Evolutionary conservation across 2,888 invertebrate genomes (phyloP), one percentile per base, ranked within the genome.

Genomic region (Proisotoma minuta): DNA sequence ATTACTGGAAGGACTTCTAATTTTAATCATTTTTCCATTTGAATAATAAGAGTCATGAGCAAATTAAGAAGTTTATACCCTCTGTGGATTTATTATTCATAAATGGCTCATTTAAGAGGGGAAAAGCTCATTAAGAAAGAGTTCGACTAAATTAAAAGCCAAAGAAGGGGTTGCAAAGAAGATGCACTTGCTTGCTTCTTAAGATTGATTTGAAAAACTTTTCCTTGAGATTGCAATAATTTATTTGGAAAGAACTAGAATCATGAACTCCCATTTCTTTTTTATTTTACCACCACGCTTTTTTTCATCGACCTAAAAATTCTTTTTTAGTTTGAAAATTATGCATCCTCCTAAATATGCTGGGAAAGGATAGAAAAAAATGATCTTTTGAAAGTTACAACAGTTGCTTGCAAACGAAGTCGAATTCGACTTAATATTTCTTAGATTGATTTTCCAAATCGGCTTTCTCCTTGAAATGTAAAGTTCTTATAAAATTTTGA

Each of bases 371-470:
- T n/a, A n/a, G n/a, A n/a, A n/a, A n/a, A n/a, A n/a, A n/a, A n/a
- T n/a, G n/a, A n/a, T n/a, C n/a, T n/a, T n/a, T n/a, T n/a, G n/a
- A n/a, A n/a, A n/a, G n/a, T n/a, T n/a, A n/a, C n/a, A n/a, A n/a
- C n/a, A n/a, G n/a, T n/a, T n/a, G n/a, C n/a, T n/a, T n/a, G n/a
- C n/a, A n/a, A n/a, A n/a, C n/a, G n/a, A n/a, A n/a, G n/a, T n/a
- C 28, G 39, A 40, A 49, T 39, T 56, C 43, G 23, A 51, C 23
- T 70, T 72, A 70, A 70, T 70, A 69, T 58, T 66, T 68, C 63
- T 62, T 66, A 70, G 70, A 72, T 72, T 72, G 72, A 72, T 72
- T 72, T 54, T 72, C 68, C 64, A 64, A 69, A 65, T 66, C 65
- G 69, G 68, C 69, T 66, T 71, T 69, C 65, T 67, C 68, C 60